These are phyloP conservation scores for Myiagra hebetior DNA, from an alignment of 2,113 vertebrate genomes.

Conservation along the genomic window DNA sequence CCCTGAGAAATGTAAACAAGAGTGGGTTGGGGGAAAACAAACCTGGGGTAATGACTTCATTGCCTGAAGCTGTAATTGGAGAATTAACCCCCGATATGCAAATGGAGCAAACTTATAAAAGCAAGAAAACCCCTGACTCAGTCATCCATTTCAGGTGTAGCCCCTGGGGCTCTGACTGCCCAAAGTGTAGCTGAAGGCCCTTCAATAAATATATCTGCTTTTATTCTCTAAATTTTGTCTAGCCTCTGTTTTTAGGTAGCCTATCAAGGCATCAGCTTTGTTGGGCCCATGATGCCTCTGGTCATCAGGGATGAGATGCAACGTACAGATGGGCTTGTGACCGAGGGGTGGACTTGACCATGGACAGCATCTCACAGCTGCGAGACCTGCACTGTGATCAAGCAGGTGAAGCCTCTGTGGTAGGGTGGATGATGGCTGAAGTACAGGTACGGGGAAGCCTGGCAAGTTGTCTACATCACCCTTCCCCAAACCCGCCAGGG, in stretches of 20 bases:
- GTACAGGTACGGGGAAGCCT: neutral
- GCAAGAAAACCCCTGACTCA: neutral
- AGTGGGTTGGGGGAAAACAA: neutral
- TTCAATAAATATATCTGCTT: neutral
- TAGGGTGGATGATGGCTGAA: neutral
- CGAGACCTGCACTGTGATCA: neutral
- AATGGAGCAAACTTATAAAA: neutral
- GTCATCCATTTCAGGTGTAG: neutral
- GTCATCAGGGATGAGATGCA: neutral
- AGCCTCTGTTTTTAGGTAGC: neutral
- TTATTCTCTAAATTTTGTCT: neutral
- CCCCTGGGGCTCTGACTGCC: neutral
- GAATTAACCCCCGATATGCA: neutral
- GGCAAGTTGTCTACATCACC: neutral
- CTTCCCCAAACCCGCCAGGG: neutral
- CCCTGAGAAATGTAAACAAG: neutral
- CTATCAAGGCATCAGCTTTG: neutral
- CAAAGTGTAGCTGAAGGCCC: neutral
- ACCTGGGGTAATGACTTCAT: neutral
- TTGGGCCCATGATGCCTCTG: neutral
- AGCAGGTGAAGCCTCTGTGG: neutral
- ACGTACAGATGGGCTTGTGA: neutral
- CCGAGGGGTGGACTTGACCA: neutral
- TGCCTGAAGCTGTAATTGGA: neutral
- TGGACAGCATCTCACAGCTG: neutral